Base-by-base conservation (phyloP, 2,113 vertebrate species). In the Aramus guarauna region DNA sequence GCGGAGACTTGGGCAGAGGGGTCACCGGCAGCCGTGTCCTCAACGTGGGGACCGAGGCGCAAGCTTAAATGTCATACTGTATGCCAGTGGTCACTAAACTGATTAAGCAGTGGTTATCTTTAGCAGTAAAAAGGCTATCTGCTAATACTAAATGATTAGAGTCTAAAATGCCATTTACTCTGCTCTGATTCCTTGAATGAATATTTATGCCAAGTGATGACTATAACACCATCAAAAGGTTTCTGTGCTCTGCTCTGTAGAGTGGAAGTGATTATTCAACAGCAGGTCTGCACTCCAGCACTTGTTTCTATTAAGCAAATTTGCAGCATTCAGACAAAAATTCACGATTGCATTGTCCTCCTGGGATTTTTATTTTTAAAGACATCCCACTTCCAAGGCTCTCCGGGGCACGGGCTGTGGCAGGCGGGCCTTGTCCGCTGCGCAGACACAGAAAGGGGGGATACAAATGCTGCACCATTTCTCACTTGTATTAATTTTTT, bases 171-270 rank as follows among this genome's bases (percentile, higher is more conserved):
- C 88, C 97, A 98, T 97, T 98, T 97, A 97, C 92, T 97, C 95
- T 93, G 94, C 94, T 97, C 92, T 96, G 97, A 97, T 96, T 97
- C 94, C 88, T 90, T 93, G 88, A 97, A 98, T 97, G 96, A 97
- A 98, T 98, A 97, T 97, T 97, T 97, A 98, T 97, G 95, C 95
- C 83, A 89, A 97, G 92, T 96, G 96, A 97, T 96, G 94, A 96
- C 89, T 96, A 34, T 96, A 97, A 96, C 96, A 92, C 91, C 94
- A 96, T 97, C 97, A 96, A 95, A 96, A 97, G 93, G 88, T 83
- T 93, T 92, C 90, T 10, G 8, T 88, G 92, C 92, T 96, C 96
- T 90, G 90, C 93, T 97, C 94, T 3, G 4, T 16, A 94, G 91
- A 92, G 94, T 94, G 88, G 88, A 90, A 95, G 88, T 7, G 80